Evolutionary conservation across 2,888 invertebrate genomes (phyloP).

Genomic region (Drosophila flavopinicola): DNA sequence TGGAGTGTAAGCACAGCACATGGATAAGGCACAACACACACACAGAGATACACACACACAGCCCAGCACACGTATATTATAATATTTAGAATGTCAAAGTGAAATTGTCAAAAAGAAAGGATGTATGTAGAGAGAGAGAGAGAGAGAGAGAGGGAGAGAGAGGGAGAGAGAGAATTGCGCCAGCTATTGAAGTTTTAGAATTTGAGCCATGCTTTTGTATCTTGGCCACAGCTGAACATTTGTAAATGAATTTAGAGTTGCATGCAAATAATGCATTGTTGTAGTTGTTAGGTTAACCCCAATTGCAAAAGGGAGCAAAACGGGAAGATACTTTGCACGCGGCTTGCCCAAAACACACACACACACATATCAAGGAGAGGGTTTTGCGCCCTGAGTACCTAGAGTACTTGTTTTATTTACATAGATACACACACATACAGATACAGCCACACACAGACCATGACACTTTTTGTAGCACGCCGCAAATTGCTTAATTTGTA

Average conservation of each 20-base stretch:
- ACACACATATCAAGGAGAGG: constrained; percentile 33
- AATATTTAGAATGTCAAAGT: constrained; percentile 50
- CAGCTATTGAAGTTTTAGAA: constrained; percentile 48
- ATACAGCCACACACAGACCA: constrained; percentile 20
- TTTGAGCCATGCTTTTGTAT: constrained; percentile 42
- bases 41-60: constrained; percentile 14
- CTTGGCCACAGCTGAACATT: constrained; percentile 66
- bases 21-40: constrained; percentile 22
- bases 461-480: constrained; percentile 60
- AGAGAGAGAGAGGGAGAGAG: constrained; percentile 4
- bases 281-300: constrained; percentile 39
- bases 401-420: constrained; percentile 38
- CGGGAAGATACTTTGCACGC: constrained; percentile 42
- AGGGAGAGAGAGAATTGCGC: constrained; percentile 29
- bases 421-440: constrained; percentile 17
- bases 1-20: constrained; percentile 38
- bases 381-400: constrained; percentile 3
- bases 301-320: constrained; percentile 33
- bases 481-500: constrained; percentile 66
- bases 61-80: constrained; percentile 43
- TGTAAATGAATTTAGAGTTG: constrained; percentile 72
- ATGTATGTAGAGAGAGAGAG: constrained; percentile 27
- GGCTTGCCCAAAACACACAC: constrained; percentile 49
- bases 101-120: constrained; percentile 14
- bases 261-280: constrained; percentile 41